Evolutionary conservation across 2,888 invertebrate genomes (phyloP).

Genomic region (Allacma fusca): DNA sequence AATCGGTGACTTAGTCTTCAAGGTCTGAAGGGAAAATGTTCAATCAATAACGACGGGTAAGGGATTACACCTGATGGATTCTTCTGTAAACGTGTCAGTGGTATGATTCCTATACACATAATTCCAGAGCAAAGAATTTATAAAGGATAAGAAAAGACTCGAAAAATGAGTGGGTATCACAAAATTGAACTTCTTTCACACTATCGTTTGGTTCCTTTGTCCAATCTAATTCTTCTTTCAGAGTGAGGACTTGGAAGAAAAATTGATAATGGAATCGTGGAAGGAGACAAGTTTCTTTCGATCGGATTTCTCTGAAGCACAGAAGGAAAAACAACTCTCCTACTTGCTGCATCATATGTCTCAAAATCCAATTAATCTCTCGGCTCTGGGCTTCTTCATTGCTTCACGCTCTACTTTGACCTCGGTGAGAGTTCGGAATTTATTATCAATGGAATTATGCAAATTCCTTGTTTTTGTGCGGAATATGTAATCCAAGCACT

Average conservation of each 20-base stretch:
- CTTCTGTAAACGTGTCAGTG: too few species aligned
- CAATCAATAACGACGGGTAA: too few species aligned
- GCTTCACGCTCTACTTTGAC: constrained; percentile 40
- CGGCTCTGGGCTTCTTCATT: constrained; percentile 40
- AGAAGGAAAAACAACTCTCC: constrained; percentile 37
- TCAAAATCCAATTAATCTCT: constrained; percentile 41
- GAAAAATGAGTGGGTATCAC: not conserved
- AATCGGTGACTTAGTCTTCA: too few species aligned
- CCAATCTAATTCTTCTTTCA: not conserved
- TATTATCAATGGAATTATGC: not conserved
- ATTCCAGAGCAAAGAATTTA: too few species aligned
- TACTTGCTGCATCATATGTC: constrained; percentile 45
- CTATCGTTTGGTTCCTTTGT: not conserved
- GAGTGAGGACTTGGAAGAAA: constrained; percentile 40
- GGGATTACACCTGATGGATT: too few species aligned
- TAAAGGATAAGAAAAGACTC: not conserved
- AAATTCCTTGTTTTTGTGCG: too few species aligned
- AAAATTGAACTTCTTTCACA: not conserved
- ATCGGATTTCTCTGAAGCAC: not conserved
- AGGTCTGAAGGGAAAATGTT: too few species aligned
- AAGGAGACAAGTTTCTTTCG: not conserved
- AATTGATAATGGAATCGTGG: constrained; percentile 38
- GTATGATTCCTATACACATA: too few species aligned
- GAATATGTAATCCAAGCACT: too few species aligned
- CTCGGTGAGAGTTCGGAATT: constrained; percentile 29